Base-by-base conservation (phyloP, 2,113 vertebrate genomes). In the Taxidea taxus region DNA sequence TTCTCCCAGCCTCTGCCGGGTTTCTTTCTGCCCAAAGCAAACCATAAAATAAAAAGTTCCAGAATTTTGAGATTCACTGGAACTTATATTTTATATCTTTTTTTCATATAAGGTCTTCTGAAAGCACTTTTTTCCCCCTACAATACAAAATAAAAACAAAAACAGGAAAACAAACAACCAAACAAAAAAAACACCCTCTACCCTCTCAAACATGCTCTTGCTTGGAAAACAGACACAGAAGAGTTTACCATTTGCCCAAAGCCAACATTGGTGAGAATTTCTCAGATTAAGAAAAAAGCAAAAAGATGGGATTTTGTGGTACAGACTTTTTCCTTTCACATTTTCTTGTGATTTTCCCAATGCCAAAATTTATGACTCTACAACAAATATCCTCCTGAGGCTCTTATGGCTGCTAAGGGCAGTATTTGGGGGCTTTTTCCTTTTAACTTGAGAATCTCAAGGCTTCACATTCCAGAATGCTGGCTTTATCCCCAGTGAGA, bases 211-310 rank as follows among this genome's bases (percentile, higher is more conserved):
- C 25, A 90, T 83, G 95, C 93, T 70, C 77, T 54, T 93, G 85
- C 93, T 82, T 84, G 70, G 81, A 93, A 96, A 93, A 89, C 14
- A 93, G 49, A 90, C 64, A 39, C 14, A 78, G 47, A 94, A 58
- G 56, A 64, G 66, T 54, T 64, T 54, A 80, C 89, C 60, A 47
- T 56, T 93, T 90, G 42, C 21, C 85, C 62, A 93, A 93, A 92
- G n/a, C 74, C 95, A 92, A 78, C 54, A 62, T 9, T n/a, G 51
- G 23, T 89, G 42, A 94, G 86, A 49, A 42, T 83, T 78, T 96
- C 81, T 70, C 60, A 68, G 56, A 87, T 87, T 81, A 95, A 95
- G 85, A 39, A 72, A n/a, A 91, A 93, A 95, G 72, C 62, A 94
- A 27, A 37, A n/a, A 51, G 34, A 74, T 49, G 37, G 44, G 47